These are phyloP conservation scores for Teleogryllus occipitalis DNA, from an alignment of 1,140 invertebrate genomes.

Conservation along the genomic window DNA sequence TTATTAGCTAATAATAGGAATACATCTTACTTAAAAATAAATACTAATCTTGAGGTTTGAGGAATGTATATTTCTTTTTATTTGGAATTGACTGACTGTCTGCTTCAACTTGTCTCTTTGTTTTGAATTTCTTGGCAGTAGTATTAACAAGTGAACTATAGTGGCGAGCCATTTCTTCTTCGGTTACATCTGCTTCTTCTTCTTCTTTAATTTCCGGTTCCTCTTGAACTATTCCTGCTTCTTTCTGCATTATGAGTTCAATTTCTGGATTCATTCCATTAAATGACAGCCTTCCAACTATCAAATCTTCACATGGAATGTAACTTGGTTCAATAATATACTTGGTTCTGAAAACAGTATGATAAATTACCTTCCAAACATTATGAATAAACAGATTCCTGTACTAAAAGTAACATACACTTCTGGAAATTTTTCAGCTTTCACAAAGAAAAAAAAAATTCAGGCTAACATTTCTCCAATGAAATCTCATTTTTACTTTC, in stretches of 20 bases:
- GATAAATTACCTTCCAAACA: no score
- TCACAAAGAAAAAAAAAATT: no score
- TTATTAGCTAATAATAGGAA: no score
- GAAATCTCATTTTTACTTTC: no score
- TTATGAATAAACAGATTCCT: no score
- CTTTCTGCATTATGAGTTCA: constrained; percentile 58
- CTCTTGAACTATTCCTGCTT: constrained; percentile 34
- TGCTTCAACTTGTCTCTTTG: constrained; percentile 2
- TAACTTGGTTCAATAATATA: constrained; percentile 70
- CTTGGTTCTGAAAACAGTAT: constrained; percentile 44
- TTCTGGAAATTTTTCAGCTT: no score
- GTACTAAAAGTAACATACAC: no score
- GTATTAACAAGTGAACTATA: constrained; percentile 12
- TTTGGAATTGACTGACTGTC: neutral
- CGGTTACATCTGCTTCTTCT: constrained; percentile 50
- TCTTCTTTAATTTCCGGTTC: constrained; percentile 30
- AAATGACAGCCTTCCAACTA: constrained; percentile 74
- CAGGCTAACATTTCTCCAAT: no score
- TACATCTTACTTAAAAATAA: neutral
- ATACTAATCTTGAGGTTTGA: constrained; percentile 6
- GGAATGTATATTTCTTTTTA: constrained; percentile 9
- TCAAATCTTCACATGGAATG: constrained; percentile 60
- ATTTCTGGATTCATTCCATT: constrained; percentile 84
- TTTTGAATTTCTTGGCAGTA: constrained; percentile 12
- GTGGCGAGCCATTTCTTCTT: constrained; percentile 15